A percentile compares a stretch with the other conserved stretches of the same genome.
Conservation (phyloP, 2,797 vertebrate genomes). For the Sparus aurata region DNA sequence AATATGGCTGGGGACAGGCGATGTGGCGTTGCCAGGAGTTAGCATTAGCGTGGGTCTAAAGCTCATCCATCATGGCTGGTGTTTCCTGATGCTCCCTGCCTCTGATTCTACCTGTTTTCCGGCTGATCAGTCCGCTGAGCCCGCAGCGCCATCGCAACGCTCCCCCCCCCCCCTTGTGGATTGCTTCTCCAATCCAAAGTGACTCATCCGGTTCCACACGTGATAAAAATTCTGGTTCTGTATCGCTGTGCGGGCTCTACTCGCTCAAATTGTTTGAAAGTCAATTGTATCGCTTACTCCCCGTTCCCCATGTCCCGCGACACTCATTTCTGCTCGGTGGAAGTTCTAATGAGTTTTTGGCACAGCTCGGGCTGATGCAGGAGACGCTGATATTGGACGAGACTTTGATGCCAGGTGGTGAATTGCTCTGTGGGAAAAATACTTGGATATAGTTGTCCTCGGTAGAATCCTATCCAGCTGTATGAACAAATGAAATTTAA, state of each 20-base stretch:
- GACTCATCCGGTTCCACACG: conserved; percentile 64
- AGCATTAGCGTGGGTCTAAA: conserved; percentile 51
- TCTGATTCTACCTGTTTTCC: conserved; percentile 52
- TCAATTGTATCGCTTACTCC: conserved; percentile 61
- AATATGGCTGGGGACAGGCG: conserved; percentile 25
- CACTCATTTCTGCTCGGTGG: conserved; percentile 66
- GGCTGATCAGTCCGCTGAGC: conserved; percentile 48
- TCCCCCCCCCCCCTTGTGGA: conserved; percentile 37
- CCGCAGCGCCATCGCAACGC: conserved; percentile 14
- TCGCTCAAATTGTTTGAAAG: conserved; percentile 64
- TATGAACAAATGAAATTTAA: conserved; percentile 55
- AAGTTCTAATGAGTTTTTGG: conserved; percentile 78
- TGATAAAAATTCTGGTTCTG: conserved; percentile 50
- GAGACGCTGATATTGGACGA: conserved; percentile 53
- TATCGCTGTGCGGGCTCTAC: conserved; percentile 43
- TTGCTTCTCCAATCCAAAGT: conserved; percentile 58
- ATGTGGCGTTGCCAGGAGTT: conserved; percentile 36
- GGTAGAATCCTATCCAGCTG: conserved; percentile 63
- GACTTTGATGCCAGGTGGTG: conserved; percentile 74
- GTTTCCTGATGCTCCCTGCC: conserved; percentile 33
- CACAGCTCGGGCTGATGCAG: conserved; percentile 63
- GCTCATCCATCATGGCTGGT: conserved; percentile 64
- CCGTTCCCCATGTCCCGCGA: conserved; percentile 55
- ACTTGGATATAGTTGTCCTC: conserved; percentile 49
- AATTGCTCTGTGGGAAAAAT: conserved; percentile 57